phyloP scores from a whole-genome alignment of 2,113 vertebrate genomes.

The Elephas maximus region DNA sequence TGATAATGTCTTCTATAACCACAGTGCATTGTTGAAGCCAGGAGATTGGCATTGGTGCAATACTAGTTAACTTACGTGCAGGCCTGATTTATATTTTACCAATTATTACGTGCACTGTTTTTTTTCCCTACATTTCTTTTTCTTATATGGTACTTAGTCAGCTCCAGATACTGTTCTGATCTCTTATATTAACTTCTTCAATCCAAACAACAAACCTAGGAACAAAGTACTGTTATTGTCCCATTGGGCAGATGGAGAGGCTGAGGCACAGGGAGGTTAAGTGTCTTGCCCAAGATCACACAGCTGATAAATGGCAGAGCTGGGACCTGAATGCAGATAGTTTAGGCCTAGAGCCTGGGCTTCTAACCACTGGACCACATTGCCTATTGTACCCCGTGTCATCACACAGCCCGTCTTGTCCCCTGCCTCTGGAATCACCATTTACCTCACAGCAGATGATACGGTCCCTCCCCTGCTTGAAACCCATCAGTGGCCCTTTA shows the following conservation, averaged over 20 bases:
- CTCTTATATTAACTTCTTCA: neutral
- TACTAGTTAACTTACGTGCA: neutral
- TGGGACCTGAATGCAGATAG: neutral
- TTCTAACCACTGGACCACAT: fast-evolving
- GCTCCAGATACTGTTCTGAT: fast-evolving
- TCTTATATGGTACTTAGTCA: neutral
- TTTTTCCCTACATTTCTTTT: neutral
- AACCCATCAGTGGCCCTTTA: neutral
- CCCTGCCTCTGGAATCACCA: neutral
- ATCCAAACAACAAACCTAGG: neutral
- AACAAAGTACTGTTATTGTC: too few species aligned
- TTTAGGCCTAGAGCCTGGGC: fast-evolving
- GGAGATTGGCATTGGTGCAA: neutral
- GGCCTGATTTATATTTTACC: fast-evolving
- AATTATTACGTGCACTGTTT: fast-evolving
- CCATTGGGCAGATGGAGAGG: neutral
- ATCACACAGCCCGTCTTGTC: fast-evolving
- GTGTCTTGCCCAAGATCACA: neutral
- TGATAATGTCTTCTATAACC: fast-evolving
- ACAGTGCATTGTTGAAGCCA: too few species aligned
- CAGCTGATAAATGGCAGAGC: neutral
- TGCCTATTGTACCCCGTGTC: too few species aligned
- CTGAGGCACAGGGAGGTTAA: neutral
- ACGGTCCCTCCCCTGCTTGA: neutral
- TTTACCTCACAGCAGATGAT: neutral